phyloP scores from a whole-genome alignment of 2,888 invertebrate species.

The Clusia tigrina region DNA sequence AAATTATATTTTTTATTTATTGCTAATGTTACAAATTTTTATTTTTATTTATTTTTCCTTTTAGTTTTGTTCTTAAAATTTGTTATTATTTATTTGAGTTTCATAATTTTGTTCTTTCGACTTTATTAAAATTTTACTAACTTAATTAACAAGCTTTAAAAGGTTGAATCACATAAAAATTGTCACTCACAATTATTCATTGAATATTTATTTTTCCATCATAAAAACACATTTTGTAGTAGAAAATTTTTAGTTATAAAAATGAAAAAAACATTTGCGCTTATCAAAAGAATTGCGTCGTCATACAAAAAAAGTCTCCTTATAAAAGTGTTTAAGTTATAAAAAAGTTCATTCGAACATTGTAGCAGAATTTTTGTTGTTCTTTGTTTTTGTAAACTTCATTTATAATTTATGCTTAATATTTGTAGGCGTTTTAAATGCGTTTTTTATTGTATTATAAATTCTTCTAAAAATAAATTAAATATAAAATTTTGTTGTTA shows the following conservation, averaged over 20 bases:
- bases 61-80: no score
- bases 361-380: neutral
- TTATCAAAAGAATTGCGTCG: constrained; percentile 31
- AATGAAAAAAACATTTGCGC: constrained; percentile 25
- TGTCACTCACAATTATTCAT: neutral
- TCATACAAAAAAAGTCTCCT: constrained; percentile 26
- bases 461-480: neutral
- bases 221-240: constrained; percentile 5
- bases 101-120: no score
- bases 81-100: no score
- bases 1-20: no score
- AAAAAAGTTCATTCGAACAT: neutral
- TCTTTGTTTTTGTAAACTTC: neutral
- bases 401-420: neutral
- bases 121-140: no score
- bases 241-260: constrained; percentile 25
- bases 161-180: neutral
- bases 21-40: no score
- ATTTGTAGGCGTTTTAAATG: constrained; percentile 5
- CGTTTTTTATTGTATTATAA: neutral
- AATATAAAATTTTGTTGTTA: neutral
- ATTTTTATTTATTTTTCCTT: neutral
- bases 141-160: no score
- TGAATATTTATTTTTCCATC: neutral
- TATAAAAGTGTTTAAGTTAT: constrained; percentile 28